Evolutionary conservation across 2,888 invertebrate genomes (phyloP).

Genomic region (Chaitophorus viminalis): DNA sequence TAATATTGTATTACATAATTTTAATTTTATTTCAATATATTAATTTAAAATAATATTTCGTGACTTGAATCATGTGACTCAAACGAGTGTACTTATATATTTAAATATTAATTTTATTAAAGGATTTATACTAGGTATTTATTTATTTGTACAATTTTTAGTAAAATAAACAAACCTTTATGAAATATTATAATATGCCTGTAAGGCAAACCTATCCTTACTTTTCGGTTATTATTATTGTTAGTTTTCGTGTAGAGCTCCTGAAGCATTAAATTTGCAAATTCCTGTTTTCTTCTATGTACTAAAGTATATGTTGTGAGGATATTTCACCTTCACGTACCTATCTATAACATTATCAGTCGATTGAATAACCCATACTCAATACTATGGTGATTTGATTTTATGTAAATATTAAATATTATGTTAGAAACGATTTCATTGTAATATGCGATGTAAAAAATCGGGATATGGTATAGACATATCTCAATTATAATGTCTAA

Average conservation of each 20-base stretch:
- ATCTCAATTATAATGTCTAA: neutral
- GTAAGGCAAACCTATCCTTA: neutral
- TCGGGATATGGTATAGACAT: neutral
- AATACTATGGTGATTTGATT: neutral
- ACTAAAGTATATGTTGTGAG: neutral
- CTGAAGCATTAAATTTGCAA: slow-evolving; percentile 4
- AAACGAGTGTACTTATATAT: neutral
- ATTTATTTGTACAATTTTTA: neutral
- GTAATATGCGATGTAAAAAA: neutral
- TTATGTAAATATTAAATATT: neutral
- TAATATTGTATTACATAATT: neutral
- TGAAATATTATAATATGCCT: neutral
- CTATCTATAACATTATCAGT: neutral
- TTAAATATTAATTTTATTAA: neutral
- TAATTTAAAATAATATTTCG: neutral
- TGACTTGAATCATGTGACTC: neutral
- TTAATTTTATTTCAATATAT: neutral
- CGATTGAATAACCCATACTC: neutral
- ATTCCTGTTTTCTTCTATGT: neutral
- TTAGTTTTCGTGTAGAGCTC: neutral
- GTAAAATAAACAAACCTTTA: neutral
- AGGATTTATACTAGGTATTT: neutral
- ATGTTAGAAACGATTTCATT: neutral
- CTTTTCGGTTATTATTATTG: neutral
- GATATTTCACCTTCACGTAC: neutral